A percentile compares a stretch with the other conserved stretches of the same genome.
These are phyloP conservation scores for Zalophus californianus DNA, from an alignment of 2,797 vertebrate species.

Conservation along the genomic window DNA sequence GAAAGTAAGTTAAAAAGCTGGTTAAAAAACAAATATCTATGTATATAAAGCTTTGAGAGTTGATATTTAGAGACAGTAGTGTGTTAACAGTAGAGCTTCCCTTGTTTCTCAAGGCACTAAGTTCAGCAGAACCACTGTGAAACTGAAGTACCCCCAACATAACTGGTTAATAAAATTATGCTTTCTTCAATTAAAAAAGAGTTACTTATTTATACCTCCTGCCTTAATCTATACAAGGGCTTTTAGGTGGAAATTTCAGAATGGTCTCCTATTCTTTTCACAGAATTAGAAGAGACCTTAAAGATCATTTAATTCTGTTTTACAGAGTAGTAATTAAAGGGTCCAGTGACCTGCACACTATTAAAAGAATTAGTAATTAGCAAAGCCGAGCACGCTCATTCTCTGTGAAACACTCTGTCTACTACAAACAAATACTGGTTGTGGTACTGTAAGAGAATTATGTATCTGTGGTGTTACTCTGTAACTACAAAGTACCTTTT, in stretches of 20 bases:
- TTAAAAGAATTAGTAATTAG: slow-evolving; percentile 15
- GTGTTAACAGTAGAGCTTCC: background rate
- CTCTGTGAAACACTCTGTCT: background rate
- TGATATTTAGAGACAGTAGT: slow-evolving; percentile 20
- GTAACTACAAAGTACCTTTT: slow-evolving; percentile 24
- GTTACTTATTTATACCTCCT: slow-evolving; percentile 26
- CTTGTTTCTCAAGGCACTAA: background rate
- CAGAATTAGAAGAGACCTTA: background rate
- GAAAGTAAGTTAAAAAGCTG: background rate
- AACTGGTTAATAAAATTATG: background rate
- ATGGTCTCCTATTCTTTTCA: background rate
- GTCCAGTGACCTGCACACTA: background rate
- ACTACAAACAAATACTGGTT: background rate
- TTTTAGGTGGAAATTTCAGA: background rate
- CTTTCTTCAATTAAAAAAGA: slow-evolving; percentile 18
- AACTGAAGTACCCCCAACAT: slow-evolving; percentile 6
- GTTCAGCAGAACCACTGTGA: background rate
- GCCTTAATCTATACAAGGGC: background rate
- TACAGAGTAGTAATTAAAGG: background rate
- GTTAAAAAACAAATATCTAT: slow-evolving; percentile 20
- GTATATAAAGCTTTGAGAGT: background rate
- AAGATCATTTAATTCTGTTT: slow-evolving; percentile 60
- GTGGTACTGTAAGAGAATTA: background rate
- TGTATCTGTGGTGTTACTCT: background rate
- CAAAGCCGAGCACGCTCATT: background rate